A percentile compares a stretch with the other conserved stretches of the same genome.
Evolutionary conservation across 2,113 vertebrate genomes (phyloP).

Genomic region (Oryzias celebensis): DNA sequence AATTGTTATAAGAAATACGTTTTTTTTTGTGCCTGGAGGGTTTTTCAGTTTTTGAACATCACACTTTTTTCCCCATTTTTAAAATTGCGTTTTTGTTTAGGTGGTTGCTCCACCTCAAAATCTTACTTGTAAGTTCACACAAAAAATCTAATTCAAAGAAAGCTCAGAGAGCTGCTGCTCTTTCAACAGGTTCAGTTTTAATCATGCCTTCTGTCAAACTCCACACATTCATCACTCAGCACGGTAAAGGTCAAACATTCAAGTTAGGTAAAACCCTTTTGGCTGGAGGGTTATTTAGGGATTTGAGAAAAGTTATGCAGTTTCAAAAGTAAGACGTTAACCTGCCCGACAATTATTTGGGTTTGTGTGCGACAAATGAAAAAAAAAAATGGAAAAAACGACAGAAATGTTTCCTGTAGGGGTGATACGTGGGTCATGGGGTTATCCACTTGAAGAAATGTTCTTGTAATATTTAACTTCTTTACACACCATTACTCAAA

Average conservation of each 20-base stretch:
- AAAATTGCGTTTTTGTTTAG: neutral
- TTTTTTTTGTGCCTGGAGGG: neutral
- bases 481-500: neutral
- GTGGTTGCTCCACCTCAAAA: neutral
- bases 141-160: conserved; percentile 5
- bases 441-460: neutral
- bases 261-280: neutral
- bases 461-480: neutral
- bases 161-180: neutral
- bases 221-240: conserved; percentile 10
- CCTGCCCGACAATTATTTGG: too few relatives aligned
- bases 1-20: too few relatives aligned
- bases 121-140: conserved; percentile 1
- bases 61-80: neutral
- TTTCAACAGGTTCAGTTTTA: neutral
- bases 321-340: neutral
- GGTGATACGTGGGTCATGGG: neutral
- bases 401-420: neutral
- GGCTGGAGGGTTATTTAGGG: neutral
- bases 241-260: conserved; percentile 1
- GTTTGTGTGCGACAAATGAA: neutral
- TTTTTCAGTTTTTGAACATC: neutral
- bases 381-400: neutral
- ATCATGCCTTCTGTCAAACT: conserved; percentile 5
- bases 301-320: neutral